Base-by-base conservation (phyloP, 2,113 vertebrate genomes). In the Apeltes quadracus region DNA sequence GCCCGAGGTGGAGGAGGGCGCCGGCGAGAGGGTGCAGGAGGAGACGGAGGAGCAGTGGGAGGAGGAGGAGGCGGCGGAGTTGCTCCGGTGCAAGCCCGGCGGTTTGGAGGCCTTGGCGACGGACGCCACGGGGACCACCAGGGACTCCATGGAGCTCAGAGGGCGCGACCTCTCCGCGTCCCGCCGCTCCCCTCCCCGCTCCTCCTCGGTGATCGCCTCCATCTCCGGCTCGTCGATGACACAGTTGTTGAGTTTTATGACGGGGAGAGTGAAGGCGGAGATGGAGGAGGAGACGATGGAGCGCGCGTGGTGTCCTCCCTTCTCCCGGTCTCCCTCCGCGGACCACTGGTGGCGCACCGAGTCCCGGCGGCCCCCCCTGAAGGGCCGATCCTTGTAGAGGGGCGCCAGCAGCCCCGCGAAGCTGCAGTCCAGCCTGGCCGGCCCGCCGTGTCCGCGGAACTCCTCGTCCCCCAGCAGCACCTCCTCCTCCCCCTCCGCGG, bases 221-320 rank as follows among this genome's bases (percentile, higher is more conserved):
- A 97, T 95, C 81, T 96, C 95, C 4, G 96, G 96, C 39, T 98
- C 97, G 56, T 99, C 97, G 4, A 99, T 99, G 5, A 99, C 97
- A 69, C 98, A 99, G 88, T 99, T 99, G 88, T 99, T 99, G n/a
- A 99, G 94, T 85, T 99, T 99, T 81, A 99, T 99, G 76, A 99
- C 97, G 0, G 98, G 98, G 8, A 99, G 86, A 0, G 97, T 99
- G 65, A 99, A 99, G 27, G 98, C 97, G 36, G 95, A 98, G 83
- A 99, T 95, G 7, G 98, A 99, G 2, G 97, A 99, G 1, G 97
- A 97, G 10, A 98, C 98, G 2, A 99, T 99, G 0, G 97, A 99
- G 75, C 95, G 96, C 0, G 98, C 96, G 56, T 96, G 96, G 81
- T 97, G 98, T 46, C 84, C 87, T 54, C 55, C 92, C 75, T 83